Evolutionary conservation across 2,113 vertebrate genomes (phyloP).

Genomic region (Ictalurus punctatus): DNA sequence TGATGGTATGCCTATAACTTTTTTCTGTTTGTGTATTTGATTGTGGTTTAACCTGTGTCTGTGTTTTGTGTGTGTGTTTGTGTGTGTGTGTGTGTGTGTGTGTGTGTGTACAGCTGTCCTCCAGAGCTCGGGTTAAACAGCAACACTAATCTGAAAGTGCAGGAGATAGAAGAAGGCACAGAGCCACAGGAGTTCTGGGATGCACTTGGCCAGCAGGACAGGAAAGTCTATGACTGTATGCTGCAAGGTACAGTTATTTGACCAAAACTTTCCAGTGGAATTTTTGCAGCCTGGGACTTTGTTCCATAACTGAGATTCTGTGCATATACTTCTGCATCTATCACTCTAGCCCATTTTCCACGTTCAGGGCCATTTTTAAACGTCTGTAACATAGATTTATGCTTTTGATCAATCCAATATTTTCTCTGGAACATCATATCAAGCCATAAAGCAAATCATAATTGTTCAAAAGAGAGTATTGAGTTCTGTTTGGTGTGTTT

Average conservation of each 20-base stretch:
- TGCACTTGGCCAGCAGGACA: conserved; percentile 67
- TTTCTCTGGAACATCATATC: not conserved
- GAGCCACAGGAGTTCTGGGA: conserved; percentile 70
- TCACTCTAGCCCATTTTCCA: not conserved
- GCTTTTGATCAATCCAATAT: not conserved
- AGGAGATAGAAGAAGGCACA: conserved; percentile 74
- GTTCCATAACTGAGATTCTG: not conserved
- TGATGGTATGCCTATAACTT: not conserved
- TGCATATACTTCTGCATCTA: not conserved
- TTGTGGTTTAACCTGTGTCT: not conserved
- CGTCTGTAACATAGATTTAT: not conserved
- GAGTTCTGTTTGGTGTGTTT: not conserved
- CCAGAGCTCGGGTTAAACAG: conserved; percentile 70
- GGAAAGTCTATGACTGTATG: conserved; percentile 80
- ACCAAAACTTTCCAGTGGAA: not conserved
- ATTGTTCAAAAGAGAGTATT: not conserved
- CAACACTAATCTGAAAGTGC: conserved; percentile 63
- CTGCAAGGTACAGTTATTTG: conserved; percentile 68
- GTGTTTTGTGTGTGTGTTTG: not conserved
- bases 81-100: not conserved
- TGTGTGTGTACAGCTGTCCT: conserved; percentile 61
- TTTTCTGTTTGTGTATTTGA: not conserved
- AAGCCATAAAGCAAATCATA: not conserved
- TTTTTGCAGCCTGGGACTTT: not conserved
- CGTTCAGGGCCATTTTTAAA: not conserved